Conservation (phyloP, 2,888 invertebrate genomes). For the Salticus scenicus region DNA sequence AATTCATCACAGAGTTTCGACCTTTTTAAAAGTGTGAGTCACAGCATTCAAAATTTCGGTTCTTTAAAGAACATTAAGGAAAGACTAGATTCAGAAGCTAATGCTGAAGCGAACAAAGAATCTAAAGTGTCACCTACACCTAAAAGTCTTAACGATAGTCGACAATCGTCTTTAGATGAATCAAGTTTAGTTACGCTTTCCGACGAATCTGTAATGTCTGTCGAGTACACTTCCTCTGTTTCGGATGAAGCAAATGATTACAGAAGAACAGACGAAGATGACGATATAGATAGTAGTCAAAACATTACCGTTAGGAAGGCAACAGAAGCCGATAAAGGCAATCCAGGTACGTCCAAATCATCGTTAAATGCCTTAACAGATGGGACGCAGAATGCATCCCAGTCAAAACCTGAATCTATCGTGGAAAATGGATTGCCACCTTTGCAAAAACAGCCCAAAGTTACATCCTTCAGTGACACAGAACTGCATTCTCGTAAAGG, state of each 20-base stretch:
- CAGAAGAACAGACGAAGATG: slow-evolving; percentile 51
- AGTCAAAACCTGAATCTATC: slow-evolving; percentile 15
- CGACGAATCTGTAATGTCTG: slow-evolving; percentile 55
- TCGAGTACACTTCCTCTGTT: slow-evolving; percentile 48
- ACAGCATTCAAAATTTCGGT: slow-evolving; percentile 28
- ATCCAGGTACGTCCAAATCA: neutral
- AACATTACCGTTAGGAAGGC: slow-evolving; percentile 29
- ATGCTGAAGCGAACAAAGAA: slow-evolving; percentile 18
- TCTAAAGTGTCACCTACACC: slow-evolving; percentile 44
- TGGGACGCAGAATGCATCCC: neutral
- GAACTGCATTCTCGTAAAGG: slow-evolving; percentile 46
- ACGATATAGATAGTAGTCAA: slow-evolving; percentile 48
- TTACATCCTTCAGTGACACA: slow-evolving; percentile 46
- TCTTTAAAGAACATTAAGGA: slow-evolving; percentile 46
- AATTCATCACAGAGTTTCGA: slow-evolving; percentile 42
- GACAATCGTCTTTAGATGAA: slow-evolving; percentile 62
- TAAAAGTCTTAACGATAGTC: slow-evolving; percentile 47
- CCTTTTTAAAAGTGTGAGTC: slow-evolving; percentile 45
- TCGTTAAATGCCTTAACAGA: slow-evolving; percentile 19
- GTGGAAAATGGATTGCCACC: neutral
- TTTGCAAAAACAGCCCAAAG: slow-evolving; percentile 28
- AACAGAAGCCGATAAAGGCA: neutral
- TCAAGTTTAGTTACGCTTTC: slow-evolving; percentile 55
- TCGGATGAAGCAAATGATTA: slow-evolving; percentile 45
- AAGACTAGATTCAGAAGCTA: slow-evolving; percentile 32